These are phyloP conservation scores for Spinibarbus caldwelli DNA, from an alignment of 2,797 vertebrate genomes.

Conservation along the genomic window DNA sequence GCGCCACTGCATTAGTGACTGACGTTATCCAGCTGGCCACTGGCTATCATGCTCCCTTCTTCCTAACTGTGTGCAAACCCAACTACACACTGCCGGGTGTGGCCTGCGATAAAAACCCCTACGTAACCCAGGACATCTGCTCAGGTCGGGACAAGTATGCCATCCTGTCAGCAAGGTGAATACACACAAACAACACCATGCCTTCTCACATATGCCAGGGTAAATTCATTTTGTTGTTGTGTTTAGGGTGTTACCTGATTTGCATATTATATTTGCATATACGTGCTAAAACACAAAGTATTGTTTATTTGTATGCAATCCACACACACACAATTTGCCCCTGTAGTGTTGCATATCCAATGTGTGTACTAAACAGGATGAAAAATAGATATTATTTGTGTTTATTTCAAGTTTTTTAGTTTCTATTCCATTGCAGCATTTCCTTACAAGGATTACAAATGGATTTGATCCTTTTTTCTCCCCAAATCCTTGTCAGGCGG, in stretches of 20 bases:
- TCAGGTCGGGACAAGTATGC: constrained; percentile 89
- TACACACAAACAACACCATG: constrained; percentile 24
- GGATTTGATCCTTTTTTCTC: background rate
- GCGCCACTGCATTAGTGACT: constrained; percentile 93
- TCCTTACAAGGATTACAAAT: constrained; percentile 20
- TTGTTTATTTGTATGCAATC: background rate
- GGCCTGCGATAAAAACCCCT: constrained; percentile 91
- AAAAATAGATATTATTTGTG: background rate
- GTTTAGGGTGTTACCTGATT: background rate
- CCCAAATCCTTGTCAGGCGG: background rate
- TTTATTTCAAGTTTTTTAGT: background rate
- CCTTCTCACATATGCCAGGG: background rate
- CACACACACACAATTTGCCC: background rate
- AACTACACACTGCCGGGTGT: constrained; percentile 93
- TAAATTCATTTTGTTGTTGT: background rate
- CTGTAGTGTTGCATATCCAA: background rate
- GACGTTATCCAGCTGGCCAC: constrained; percentile 96
- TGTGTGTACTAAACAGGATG: background rate
- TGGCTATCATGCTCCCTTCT: constrained; percentile 94
- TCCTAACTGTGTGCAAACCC: constrained; percentile 96
- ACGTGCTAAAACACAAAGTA: background rate
- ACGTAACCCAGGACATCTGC: constrained; percentile 94
- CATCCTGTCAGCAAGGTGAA: constrained; percentile 91
- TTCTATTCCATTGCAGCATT: background rate
- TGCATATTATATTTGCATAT: constrained; percentile 4